A percentile compares a stretch with the other conserved stretches of the same genome.
phyloP scores from a whole-genome alignment of 2,888 invertebrate species.

The Arctia plantaginis region DNA sequence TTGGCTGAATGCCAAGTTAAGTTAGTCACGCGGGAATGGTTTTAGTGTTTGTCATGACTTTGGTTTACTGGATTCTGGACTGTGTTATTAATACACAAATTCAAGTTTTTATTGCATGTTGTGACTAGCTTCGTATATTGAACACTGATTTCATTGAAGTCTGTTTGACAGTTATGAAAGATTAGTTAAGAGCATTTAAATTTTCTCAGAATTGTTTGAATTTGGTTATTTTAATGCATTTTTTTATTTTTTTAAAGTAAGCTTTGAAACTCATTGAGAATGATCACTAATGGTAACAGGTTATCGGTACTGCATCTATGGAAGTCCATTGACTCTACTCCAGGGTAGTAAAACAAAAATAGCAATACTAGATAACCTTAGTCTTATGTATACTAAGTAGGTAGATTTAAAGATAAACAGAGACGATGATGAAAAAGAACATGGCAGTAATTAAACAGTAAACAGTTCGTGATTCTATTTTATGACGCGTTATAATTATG shows the following conservation, averaged over 20 bases:
- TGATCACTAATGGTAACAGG: too few species aligned
- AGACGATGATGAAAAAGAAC: too few species aligned
- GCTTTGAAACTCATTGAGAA: too few species aligned
- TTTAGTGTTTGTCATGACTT: slow-evolving; percentile 35
- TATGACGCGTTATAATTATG: too few species aligned
- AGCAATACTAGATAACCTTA: neutral
- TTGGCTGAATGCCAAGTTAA: slow-evolving; percentile 36
- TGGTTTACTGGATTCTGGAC: slow-evolving; percentile 22
- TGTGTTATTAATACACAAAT: slow-evolving; percentile 3
- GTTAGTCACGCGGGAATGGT: slow-evolving; percentile 42
- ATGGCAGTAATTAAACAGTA: too few species aligned
- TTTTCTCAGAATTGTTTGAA: neutral
- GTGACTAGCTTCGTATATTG: neutral
- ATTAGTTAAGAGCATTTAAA: neutral
- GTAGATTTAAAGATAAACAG: too few species aligned
- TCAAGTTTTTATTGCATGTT: slow-evolving; percentile 2
- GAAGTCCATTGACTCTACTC: neutral
- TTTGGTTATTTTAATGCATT: too few species aligned
- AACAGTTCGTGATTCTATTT: too few species aligned
- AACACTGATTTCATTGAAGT: neutral
- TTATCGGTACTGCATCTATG: too few species aligned
- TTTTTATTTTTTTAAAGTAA: too few species aligned
- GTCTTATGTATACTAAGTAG: neutral
- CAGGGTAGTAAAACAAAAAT: neutral
- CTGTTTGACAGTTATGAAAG: neutral